Percentiles rank a stretch among this genome's conserved stretches.
phyloP scores from a whole-genome alignment of 2,113 vertebrate species.

The Sander vitreus region DNA sequence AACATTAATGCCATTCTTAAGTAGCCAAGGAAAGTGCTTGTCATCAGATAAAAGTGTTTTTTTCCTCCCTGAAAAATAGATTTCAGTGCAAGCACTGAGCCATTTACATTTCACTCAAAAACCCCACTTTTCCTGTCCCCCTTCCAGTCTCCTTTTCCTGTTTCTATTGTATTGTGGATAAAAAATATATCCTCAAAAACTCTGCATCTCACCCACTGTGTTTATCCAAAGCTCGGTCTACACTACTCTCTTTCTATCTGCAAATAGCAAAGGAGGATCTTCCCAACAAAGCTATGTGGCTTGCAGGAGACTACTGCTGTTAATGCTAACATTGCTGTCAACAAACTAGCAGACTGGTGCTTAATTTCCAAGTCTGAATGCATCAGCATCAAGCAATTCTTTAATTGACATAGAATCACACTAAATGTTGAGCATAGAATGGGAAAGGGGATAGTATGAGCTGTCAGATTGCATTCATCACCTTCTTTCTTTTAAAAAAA shows the following conservation, averaged over 20 bases:
- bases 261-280: background rate
- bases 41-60: slow-evolving; percentile 65
- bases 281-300: background rate
- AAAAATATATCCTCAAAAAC: slow-evolving; percentile 27
- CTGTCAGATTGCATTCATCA: slow-evolving; percentile 81
- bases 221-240: slow-evolving; percentile 10
- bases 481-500: slow-evolving; percentile 41
- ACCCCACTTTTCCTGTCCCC: slow-evolving; percentile 15
- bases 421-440: slow-evolving; percentile 73
- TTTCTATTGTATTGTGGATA: slow-evolving; percentile 19
- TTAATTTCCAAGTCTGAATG: slow-evolving; percentile 74
- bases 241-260: background rate
- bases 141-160: slow-evolving; percentile 2
- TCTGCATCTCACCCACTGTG: background rate
- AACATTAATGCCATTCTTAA: slow-evolving; percentile 75
- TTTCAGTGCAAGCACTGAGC: slow-evolving; percentile 44
- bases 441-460: slow-evolving; percentile 79
- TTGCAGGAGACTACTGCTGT: background rate
- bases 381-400: slow-evolving; percentile 80
- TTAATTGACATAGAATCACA: slow-evolving; percentile 82
- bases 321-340: background rate
- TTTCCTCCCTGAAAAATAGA: slow-evolving; percentile 63
- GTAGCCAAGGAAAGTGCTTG: slow-evolving; percentile 66
- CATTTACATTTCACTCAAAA: slow-evolving; percentile 69
- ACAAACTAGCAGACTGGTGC: slow-evolving; percentile 51